Evolutionary conservation across 2,113 vertebrate genomes (phyloP), one percentile per base, ranked within the genome.

Genomic region (Brevimyrus niger): DNA sequence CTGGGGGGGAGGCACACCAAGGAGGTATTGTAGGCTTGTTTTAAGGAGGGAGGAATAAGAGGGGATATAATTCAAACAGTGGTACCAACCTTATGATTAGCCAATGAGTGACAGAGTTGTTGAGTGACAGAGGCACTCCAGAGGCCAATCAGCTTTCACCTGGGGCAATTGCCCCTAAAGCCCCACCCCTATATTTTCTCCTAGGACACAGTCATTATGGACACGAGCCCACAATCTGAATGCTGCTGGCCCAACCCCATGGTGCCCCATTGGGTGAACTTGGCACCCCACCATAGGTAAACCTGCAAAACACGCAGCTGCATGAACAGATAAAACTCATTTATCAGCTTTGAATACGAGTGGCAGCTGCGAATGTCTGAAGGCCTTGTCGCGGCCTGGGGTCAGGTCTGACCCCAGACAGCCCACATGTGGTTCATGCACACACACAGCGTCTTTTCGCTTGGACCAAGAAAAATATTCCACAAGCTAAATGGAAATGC

Each of bases 401-500:
- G 46, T 44, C 8, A 89, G 21, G 3, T 27, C 23, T 23, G 82
- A 38, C 48, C 19, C 47, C 9, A 42, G 47, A 21, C 2, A 83
- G 27, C 31, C 7, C 6, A 10, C 65, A 19, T 2, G n/a, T 27
- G 3, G 92, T 92, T 92, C 92, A 90, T 92, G 91, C 91, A 90
- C 91, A 91, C 88, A 85, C 89, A 90, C 76, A 88, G 88, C 91
- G 51, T 90, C 87, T 88, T 44, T 89, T 69, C 89, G 91, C 92
- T 94, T 91, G 92, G 94, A 94, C 94, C 93, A 93, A 89, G 94
- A 92, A 93, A 95, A 95, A 95, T 95, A 95, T 94, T 95, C 93
- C 91, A 92, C 95, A 95, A 95, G 95, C 94, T 95, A 95, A 95
- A 95, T 95, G 95, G 93, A 95, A 95, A 95, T 95, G 93, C 93